Evolutionary conservation across 2,797 vertebrate species (phyloP), one percentile per base, ranked within the genome.

Genomic region (Brachyalestes nurse): DNA sequence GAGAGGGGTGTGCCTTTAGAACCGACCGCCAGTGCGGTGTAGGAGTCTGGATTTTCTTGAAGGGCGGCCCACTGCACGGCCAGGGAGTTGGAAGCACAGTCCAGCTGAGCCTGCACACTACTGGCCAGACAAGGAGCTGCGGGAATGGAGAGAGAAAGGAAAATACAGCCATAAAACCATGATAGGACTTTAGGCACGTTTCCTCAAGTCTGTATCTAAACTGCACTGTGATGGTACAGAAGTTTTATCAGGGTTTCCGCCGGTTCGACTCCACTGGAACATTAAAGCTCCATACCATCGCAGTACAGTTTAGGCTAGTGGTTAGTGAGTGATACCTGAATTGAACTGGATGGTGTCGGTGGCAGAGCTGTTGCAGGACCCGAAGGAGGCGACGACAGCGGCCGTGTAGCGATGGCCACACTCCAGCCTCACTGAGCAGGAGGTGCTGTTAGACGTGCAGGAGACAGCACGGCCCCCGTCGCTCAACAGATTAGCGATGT

Each of bases 41-140:
- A 96, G 21, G 47, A 40, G 47, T 71, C 81, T 0, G 28, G 17
- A 0, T 76, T 38, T 0, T 75, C 83, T 0, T 10, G 0, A 38
- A 65, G 85, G 5, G 77, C 74, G 0, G 75, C 70, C 95, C 95
- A 95, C 67, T 84, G 77, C 67, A 96, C 92, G 0, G 75, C 75
- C 13, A 93, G 87, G n/a, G 87, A 80, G 84, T 94, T 93, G 73
- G 17, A 66, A 0, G 5, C 55, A 76, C 95, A 96, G 81, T 94
- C 72, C 76, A 94, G 72, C 6, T 82, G 60, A 1, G 93, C 92
- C 0, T 23, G 51, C 38, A 95, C 85, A 0, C 73, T 89, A 53
- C 86, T 83, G 6, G 94, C 92, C 61, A 95, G 86, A 83, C 95
- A 96, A 0, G 90, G 91, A 71, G 94, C 95, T 96, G 89, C 12